Evolutionary conservation across 2,888 invertebrate genomes (phyloP).

Genomic region (Vannuccia rotundouncinata): DNA sequence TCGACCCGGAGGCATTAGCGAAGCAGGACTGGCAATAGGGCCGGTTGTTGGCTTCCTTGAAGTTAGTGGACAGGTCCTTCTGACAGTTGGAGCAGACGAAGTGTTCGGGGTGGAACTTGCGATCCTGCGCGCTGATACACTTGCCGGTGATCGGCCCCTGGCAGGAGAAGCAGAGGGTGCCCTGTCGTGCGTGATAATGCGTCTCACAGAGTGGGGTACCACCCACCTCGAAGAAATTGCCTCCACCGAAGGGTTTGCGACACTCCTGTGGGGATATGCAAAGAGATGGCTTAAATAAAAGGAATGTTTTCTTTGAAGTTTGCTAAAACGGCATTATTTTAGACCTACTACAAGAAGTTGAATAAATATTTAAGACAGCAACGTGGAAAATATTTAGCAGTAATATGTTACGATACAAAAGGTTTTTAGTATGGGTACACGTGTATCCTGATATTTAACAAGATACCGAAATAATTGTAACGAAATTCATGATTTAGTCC

Average conservation of each 20-base stretch:
- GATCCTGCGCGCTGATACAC: slow-evolving; percentile 94
- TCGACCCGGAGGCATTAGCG: not conserved
- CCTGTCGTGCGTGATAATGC: slow-evolving; percentile 87
- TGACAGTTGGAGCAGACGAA: slow-evolving; percentile 94
- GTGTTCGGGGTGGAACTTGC: slow-evolving; percentile 94
- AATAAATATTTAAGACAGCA: not conserved
- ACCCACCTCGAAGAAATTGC: slow-evolving; percentile 92
- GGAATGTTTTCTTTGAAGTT: too few species aligned
- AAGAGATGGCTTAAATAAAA: too few species aligned
- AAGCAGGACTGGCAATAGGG: slow-evolving; percentile 74
- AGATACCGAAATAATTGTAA: too few species aligned
- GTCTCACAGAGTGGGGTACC: slow-evolving; percentile 91
- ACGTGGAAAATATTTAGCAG: too few species aligned
- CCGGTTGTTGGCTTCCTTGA: slow-evolving; percentile 79
- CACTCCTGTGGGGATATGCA: slow-evolving; percentile 69
- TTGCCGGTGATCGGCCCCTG: slow-evolving; percentile 77
- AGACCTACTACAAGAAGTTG: not conserved
- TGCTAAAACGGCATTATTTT: too few species aligned
- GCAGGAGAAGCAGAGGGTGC: slow-evolving; percentile 87
- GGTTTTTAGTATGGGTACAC: too few species aligned
- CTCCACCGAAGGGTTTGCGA: slow-evolving; percentile 84
- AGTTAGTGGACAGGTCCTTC: slow-evolving; percentile 88
- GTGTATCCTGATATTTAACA: too few species aligned
- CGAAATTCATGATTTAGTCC: too few species aligned
- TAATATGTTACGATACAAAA: too few species aligned